Evolutionary conservation across 2,113 vertebrate species (phyloP), one percentile per base, ranked within the genome.

Genomic region (Silurus meridionalis): DNA sequence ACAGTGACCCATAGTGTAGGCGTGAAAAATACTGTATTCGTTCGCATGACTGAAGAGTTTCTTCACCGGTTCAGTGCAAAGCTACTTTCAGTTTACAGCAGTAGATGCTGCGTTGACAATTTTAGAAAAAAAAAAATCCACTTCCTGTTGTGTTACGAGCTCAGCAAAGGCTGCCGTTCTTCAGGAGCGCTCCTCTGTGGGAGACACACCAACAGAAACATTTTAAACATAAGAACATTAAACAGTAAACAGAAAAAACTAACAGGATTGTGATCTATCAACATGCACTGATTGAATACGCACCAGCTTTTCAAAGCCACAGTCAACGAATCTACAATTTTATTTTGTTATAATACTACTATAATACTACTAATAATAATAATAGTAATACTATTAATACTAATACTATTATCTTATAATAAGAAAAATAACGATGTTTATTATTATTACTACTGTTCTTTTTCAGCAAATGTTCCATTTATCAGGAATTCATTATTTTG

Each of bases 101-200:
- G 48, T 0, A 23, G 71, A 87, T 10, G 48, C 58, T 67, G 14
- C 2, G 8, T 17, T 6, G 63, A 77, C 21, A 15, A 37, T 37
- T 37, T 17, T 69, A 23, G 3, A 6, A 23, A 7, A 53, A 17
- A 14, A 17, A 14, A 21, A 1, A 15, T 46, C 55, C 23, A 21
- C 8, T 69, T 61, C n/a, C 23, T 28, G 1, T 15, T 7, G 23
- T 14, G 23, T 87, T 88, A 91, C 2, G 88, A 85, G 0, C 88
- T 79, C 11, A 95, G 91, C 48, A 95, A 91, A 1, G 95, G 94
- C 85, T 94, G 87, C 11, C 91, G 92, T 46, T 95, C 95, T 11
- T 89, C 92, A 82, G 84, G 8, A n/a, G 93, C 87, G 87, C 93
- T 91, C 94, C 94, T 91, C 48, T 69, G 90, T 85, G 57, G 78